Base-by-base conservation (phyloP, 2,888 invertebrate genomes). In the Synergus umbraculus region DNA sequence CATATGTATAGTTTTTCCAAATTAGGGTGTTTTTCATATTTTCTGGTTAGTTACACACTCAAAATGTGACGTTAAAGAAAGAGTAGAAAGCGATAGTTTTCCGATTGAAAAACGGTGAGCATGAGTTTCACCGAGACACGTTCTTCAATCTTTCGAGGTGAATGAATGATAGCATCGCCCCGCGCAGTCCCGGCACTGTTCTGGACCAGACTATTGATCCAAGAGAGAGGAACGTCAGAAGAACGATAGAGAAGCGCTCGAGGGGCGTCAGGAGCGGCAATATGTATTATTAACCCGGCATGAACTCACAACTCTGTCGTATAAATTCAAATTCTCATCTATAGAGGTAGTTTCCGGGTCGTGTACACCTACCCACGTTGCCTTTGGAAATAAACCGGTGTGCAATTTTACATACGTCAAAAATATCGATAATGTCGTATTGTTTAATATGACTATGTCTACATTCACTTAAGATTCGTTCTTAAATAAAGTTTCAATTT, bases 121-220 rank as follows among this genome's bases (percentile, higher is more conserved):
- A 37, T 49, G 60, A 79, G 80, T 63, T 76, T 81, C 78, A 77
- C 73, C 77, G 76, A 79, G 79, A 82, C 81, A 81, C 65, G 44
- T 44, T 43, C 65, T 13, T 3, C 54, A 81, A 81, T 80, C 81
- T 83, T 80, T 76, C 76, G 82, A 76, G 82, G 80, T 54, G 60
- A 76, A 80, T 81, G 83, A 82, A 76, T 79, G 84, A 83, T 78
- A 81, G 81, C 81, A 79, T 82, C 80, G 83, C 85, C 79, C 79
- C 81, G 79, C 81, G 82, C 82, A 82, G 85, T 85, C 83, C 86
- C 88, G 89, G 87, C 87, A 86, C 86, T 88, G 88, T 85, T 87
- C 86, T 85, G 88, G 88, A 88, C 89, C 88, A 87, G 88, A 89
- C 88, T 91, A 91, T 91, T 90, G 91, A 91, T 91, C 90, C 89